phyloP scores from a whole-genome alignment of 2,113 vertebrate species.

The Mormyrus iriodes region DNA sequence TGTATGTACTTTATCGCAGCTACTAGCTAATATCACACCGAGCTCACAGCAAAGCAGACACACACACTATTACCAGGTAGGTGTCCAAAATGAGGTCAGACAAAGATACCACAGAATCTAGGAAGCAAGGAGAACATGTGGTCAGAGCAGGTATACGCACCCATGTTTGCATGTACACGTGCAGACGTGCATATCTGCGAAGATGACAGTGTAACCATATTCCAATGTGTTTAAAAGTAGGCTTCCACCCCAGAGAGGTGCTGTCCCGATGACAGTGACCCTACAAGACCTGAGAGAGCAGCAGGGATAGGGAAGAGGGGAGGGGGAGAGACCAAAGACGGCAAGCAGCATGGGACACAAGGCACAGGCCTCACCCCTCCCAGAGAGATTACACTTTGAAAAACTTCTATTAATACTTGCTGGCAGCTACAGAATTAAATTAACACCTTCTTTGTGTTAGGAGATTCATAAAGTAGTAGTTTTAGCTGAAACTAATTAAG shows the following conservation, averaged over 20 bases:
- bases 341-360: neutral
- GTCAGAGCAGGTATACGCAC: constrained; percentile 14
- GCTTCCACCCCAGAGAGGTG: neutral
- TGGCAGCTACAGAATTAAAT: constrained; percentile 14
- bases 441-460: constrained; percentile 1
- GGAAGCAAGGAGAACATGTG: constrained; percentile 33
- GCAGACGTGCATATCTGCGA: neutral
- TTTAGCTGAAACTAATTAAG: constrained; percentile 42
- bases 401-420: constrained; percentile 4
- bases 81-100: constrained; percentile 67
- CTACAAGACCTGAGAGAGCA: neutral
- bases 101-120: constrained; percentile 67
- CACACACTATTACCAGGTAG: constrained; percentile 54
- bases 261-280: neutral
- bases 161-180: neutral
- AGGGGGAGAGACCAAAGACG: neutral
- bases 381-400: neutral
- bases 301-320: constrained; percentile 13
- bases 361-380: neutral
- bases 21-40: constrained; percentile 8
- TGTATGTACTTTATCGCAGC: neutral
- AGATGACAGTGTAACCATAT: neutral
- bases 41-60: constrained; percentile 33
- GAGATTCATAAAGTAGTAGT: constrained; percentile 2
- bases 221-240: neutral